Evolutionary conservation across 1,140 invertebrate species (phyloP), one percentile per base, ranked within the genome.

Genomic region (Saccostrea echinata): DNA sequence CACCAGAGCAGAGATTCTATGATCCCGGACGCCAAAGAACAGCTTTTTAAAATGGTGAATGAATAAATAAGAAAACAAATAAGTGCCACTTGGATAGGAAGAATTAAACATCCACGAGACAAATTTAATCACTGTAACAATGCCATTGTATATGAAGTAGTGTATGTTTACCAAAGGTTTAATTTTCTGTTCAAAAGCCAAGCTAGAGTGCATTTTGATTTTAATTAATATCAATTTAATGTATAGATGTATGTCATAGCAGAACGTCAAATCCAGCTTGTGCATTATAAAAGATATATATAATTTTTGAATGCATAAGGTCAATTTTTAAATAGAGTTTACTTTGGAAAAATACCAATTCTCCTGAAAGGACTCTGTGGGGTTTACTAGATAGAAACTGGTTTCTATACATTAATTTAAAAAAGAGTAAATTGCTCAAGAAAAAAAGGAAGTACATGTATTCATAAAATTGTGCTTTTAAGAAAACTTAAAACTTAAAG

Each of bases 91-190:
- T 16, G 24, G 8, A 30, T 76, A 76, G 68, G 30, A 35, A 16
- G 68, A 12, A 27, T 76, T 18, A 76, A 76, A 76, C 24, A 30
- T 76, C 68, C 68, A 18, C 68, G 30, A 27, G 68, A 76, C 68
- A 33, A 33, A 13, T 76, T 76, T 76, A 76, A 76, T 76, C 68
- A 76, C 27, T 30, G 68, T 76, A 76, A 76, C 68, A 76, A 76
- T 76, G 68, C 27, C 24, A 76, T 76, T 76, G 68, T 76, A 76
- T 33, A 27, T 76, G 27, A 76, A 76, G 68, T 33, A 76, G 68
- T 16, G 16, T 76, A 76, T 76, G 68, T 76, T 76, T 76, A 76
- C 68, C 68, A 76, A 76, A 76, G 68, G 27, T 76, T 76, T 76
- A 76, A 76, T 76, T 76, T 76, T 27, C 68, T 76, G 68, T 76